These are phyloP conservation scores for Folsomia candida DNA, from an alignment of 2,888 invertebrate genomes.

Conservation along the genomic window DNA sequence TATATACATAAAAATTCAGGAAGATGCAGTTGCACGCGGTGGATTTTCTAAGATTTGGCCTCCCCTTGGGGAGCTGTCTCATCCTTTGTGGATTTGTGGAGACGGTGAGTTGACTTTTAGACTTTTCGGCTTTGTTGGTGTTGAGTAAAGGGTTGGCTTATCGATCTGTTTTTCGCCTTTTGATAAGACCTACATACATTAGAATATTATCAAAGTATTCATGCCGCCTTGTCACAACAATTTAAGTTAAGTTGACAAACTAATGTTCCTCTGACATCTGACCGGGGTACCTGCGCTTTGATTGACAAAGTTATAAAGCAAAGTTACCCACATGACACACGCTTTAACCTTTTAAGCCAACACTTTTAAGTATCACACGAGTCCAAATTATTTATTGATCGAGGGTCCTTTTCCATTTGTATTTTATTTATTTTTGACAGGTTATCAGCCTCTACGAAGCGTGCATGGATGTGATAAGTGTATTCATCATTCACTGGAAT, in stretches of 20 bases:
- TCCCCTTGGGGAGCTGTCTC: conserved; percentile 37
- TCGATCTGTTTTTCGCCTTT: neutral
- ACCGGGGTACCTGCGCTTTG: too few relatives aligned
- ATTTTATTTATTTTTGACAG: conserved; percentile 19
- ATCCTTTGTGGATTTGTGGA: conserved; percentile 41
- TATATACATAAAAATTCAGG: too few relatives aligned
- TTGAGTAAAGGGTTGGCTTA: neutral
- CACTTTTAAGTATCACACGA: too few relatives aligned
- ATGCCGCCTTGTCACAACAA: neutral
- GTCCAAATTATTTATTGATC: too few relatives aligned
- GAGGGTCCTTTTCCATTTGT: too few relatives aligned
- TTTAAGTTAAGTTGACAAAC: too few relatives aligned
- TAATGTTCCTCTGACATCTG: too few relatives aligned
- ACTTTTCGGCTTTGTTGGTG: too few relatives aligned
- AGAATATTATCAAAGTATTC: conserved; percentile 1
- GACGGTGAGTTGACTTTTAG: conserved; percentile 34
- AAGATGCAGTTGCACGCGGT: conserved; percentile 26
- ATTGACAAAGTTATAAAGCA: too few relatives aligned
- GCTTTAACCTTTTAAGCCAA: too few relatives aligned
- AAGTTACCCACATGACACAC: too few relatives aligned
- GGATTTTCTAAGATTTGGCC: conserved; percentile 35
- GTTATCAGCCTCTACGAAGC: conserved; percentile 42
- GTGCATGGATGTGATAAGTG: conserved; percentile 42
- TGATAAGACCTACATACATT: neutral
- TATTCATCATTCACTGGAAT: conserved; percentile 42